A percentile compares a stretch with the other conserved stretches of the same genome.
These are phyloP conservation scores for Chloroceryle inda DNA, from an alignment of 2,797 vertebrate genomes.

Conservation along the genomic window DNA sequence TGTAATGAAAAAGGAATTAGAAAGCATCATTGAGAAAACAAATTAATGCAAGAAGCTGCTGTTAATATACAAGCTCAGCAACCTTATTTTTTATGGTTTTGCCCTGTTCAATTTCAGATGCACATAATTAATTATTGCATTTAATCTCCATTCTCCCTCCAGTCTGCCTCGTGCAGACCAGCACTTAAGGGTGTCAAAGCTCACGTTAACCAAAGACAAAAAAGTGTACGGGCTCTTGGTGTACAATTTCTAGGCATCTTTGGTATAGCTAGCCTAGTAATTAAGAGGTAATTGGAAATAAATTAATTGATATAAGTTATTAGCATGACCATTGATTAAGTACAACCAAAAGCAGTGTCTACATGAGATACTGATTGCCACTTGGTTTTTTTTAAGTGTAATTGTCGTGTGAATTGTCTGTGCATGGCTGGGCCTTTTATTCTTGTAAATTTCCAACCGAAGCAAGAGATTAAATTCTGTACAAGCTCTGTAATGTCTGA, in stretches of 20 bases:
- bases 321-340: slow-evolving; percentile 75
- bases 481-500: slow-evolving; percentile 29
- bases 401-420: slow-evolving; percentile 58
- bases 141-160: slow-evolving; percentile 30
- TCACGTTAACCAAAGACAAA: background rate
- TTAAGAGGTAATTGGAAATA: slow-evolving; percentile 77
- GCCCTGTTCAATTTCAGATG: slow-evolving; percentile 62
- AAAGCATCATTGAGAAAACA: slow-evolving; percentile 50
- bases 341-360: slow-evolving; percentile 60
- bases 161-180: slow-evolving; percentile 20
- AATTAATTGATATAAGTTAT: slow-evolving; percentile 82
- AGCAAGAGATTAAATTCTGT: slow-evolving; percentile 55
- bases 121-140: slow-evolving; percentile 70
- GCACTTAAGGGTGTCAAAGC: slow-evolving; percentile 41
- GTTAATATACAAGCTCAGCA: slow-evolving; percentile 61
- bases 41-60: slow-evolving; percentile 67
- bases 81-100: slow-evolving; percentile 18
- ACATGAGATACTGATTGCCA: slow-evolving; percentile 72
- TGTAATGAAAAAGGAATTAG: slow-evolving; percentile 64
- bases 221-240: background rate
- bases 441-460: slow-evolving; percentile 40
- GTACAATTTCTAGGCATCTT: slow-evolving; percentile 23
- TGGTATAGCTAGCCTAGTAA: slow-evolving; percentile 56
- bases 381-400: slow-evolving; percentile 50
- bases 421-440: slow-evolving; percentile 39